These are phyloP conservation scores for Phytoseiulus persimilis DNA, from an alignment of 2,888 invertebrate genomes.

Conservation along the genomic window DNA sequence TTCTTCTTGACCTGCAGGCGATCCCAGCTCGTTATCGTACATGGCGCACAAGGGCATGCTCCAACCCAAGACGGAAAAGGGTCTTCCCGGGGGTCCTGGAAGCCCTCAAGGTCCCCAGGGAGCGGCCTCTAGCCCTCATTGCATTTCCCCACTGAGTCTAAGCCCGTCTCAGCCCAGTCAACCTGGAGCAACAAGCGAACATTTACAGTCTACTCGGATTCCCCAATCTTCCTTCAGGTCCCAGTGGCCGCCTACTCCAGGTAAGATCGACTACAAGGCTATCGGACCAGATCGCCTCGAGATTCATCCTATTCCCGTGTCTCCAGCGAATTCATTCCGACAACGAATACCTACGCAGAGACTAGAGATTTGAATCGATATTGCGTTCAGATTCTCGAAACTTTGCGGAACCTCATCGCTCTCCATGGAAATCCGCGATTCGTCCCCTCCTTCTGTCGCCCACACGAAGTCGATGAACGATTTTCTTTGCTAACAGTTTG, in stretches of 20 bases:
- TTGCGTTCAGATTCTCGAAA: no score
- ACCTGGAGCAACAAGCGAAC: constrained; percentile 25
- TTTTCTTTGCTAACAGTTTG: no score
- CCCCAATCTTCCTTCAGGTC: constrained; percentile 38
- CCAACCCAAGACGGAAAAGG: constrained; percentile 35
- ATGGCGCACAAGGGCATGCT: constrained; percentile 38
- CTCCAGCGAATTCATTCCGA: no score
- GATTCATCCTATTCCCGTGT: no score
- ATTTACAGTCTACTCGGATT: constrained; percentile 29
- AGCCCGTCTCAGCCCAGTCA: constrained; percentile 33
- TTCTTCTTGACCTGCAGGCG: not conserved
- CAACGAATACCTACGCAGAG: no score
- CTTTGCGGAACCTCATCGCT: no score
- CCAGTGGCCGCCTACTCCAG: constrained; percentile 34
- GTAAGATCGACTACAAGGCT: not conserved
- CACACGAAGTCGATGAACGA: no score
- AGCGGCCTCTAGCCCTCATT: constrained; percentile 34
- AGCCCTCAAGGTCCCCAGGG: constrained; percentile 28
- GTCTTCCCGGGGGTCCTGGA: constrained; percentile 24
- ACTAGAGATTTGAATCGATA: no score
- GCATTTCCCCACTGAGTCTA: constrained; percentile 28
- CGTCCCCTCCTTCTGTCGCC: no score
- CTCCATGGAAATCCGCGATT: no score
- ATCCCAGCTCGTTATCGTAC: constrained; percentile 35
- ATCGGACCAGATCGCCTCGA: no score